Evolutionary conservation across 2,888 invertebrate species (phyloP), one percentile per base, ranked within the genome.

Genomic region (Ornithoptera priamus): DNA sequence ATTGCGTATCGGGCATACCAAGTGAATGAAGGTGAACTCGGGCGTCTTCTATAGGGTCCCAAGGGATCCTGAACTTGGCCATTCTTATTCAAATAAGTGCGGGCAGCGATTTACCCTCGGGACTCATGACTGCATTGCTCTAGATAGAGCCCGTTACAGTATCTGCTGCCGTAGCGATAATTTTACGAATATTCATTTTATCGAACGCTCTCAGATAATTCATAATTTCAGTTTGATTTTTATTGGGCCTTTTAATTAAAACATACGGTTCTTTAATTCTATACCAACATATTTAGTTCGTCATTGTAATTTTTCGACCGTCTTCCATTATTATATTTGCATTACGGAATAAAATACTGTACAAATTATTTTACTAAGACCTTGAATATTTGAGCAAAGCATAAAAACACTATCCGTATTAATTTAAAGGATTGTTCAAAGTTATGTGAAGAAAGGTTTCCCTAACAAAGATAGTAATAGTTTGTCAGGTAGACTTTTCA

Each of bases 71-170:
- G 77, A 78, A 81, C 81, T 83, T 81, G 81, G 79, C 86, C 80
- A 89, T 90, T 90, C 88, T 90, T 89, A 91, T 91, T 91, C 89
- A 90, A 91, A 90, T 90, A 87, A 85, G 86, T 81, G 83, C 82
- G 82, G 85, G 78, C 85, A 81, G 80, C 81, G 88, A 87, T 87
- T 87, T 84, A 81, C 87, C 80, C 83, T 66, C 59, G 84, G 82
- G 86, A 84, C 74, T 75, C 77, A 78, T 77, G 84, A 79, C 78
- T 77, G 78, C 78, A 77, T 76, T 70, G 72, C 73, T 72, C 73
- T 74, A 76, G 80, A 78, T 76, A 75, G 74, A 73, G 75, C 68
- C 71, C 70, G 70, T 71, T 60, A 30, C 66, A 46, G 22, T 67
- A 64, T 70, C 67, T 67, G 56, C 64, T 64, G 67, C 70, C 67